These are phyloP conservation scores for Pachypeltis micranthus DNA, from an alignment of 1,140 invertebrate genomes.

Conservation along the genomic window DNA sequence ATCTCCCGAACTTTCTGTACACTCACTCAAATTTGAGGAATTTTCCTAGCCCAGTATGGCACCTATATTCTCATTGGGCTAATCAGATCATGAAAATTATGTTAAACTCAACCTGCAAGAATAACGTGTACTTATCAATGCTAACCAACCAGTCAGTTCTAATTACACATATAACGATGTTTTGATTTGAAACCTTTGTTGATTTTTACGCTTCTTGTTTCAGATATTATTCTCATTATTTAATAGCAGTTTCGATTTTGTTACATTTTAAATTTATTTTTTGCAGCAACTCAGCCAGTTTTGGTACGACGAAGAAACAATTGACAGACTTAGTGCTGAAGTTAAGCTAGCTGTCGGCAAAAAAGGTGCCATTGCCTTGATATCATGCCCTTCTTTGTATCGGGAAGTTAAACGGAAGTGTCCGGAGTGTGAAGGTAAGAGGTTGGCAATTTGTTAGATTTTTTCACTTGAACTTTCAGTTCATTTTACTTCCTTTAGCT, in stretches of 20 bases:
- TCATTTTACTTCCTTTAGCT: too few relatives aligned
- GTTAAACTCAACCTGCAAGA: too few relatives aligned
- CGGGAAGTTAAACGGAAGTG: constrained; percentile 43
- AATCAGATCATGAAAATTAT: too few relatives aligned
- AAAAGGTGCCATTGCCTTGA: constrained; percentile 60
- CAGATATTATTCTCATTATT: neutral
- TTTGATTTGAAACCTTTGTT: neutral
- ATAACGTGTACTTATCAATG: too few relatives aligned
- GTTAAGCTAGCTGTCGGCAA: constrained; percentile 40
- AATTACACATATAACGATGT: neutral
- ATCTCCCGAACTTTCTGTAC: too few relatives aligned
- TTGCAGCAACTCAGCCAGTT: constrained; percentile 92
- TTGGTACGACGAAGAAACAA: constrained; percentile 80
- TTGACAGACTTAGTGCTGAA: constrained; percentile 51
- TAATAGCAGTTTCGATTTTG: neutral
- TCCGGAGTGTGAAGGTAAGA: neutral
- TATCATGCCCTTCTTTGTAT: constrained; percentile 84
- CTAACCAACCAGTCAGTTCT: too few relatives aligned
- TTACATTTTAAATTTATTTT: constrained; percentile 16
- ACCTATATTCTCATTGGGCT: too few relatives aligned
- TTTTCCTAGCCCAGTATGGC: too few relatives aligned
- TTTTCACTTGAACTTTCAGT: too few relatives aligned
- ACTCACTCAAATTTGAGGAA: too few relatives aligned
- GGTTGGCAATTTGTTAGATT: too few relatives aligned
- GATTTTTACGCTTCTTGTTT: neutral